A percentile compares a stretch with the other conserved stretches of the same genome.
phyloP scores from a whole-genome alignment of 2,888 invertebrate genomes.

The Steinernema hermaphroditum region DNA sequence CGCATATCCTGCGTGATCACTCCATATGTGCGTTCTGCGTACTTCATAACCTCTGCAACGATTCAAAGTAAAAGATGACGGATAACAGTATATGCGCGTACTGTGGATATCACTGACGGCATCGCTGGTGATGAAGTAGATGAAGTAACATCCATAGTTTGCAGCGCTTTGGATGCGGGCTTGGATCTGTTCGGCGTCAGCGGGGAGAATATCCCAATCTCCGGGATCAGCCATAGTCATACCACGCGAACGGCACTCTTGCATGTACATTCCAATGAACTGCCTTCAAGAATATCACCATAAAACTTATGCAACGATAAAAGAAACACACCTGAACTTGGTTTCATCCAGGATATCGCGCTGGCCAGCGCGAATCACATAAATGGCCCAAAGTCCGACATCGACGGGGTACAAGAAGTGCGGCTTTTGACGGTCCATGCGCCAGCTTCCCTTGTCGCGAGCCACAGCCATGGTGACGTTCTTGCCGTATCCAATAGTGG shows the following conservation, averaged over 20 bases:
- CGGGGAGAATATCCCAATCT: background rate
- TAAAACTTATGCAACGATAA: no score
- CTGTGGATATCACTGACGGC: conserved; percentile 36
- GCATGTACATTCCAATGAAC: conserved; percentile 33
- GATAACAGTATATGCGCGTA: conserved; percentile 25
- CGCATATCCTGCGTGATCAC: conserved; percentile 48
- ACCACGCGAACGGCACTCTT: conserved; percentile 32
- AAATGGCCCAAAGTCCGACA: conserved; percentile 37
- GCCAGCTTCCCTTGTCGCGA: conserved; percentile 1
- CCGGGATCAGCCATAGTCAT: conserved; percentile 34
- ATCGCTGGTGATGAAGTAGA: conserved; percentile 40
- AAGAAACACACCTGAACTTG: background rate
- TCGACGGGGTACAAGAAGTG: conserved; percentile 36
- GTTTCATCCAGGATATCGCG: conserved; percentile 27
- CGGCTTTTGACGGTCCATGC: conserved; percentile 11
- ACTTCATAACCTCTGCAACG: conserved; percentile 36
- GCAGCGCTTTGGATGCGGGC: conserved; percentile 32
- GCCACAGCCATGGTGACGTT: conserved; percentile 31
- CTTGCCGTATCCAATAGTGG: conserved; percentile 36
- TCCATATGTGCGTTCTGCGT: conserved; percentile 36
- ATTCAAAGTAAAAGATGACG: background rate
- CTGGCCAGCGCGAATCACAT: conserved; percentile 32
- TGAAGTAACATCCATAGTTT: conserved; percentile 33
- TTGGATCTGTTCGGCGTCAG: conserved; percentile 17
- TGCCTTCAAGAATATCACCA: background rate